A percentile compares a stretch with the other conserved stretches of the same genome.
phyloP scores from a whole-genome alignment of 2,888 invertebrate species.

The Steinernema scapterisci region DNA sequence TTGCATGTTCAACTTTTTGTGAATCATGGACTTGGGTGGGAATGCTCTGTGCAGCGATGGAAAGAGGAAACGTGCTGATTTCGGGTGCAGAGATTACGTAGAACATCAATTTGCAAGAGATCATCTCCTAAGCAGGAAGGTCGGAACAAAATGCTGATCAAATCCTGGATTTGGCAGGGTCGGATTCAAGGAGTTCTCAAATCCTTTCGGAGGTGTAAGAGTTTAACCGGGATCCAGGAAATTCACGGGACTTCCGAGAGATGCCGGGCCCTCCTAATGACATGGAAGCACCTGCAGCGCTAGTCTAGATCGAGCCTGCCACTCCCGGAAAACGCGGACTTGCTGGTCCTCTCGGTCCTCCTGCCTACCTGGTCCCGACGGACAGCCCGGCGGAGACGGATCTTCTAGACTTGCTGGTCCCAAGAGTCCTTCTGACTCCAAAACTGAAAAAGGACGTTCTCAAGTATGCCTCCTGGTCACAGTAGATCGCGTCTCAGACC shows the following conservation, averaged over 20 bases:
- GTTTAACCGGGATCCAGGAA: neutral
- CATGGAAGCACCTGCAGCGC: neutral
- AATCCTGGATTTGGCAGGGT: too few species aligned
- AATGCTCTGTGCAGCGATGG: too few species aligned
- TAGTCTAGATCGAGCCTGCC: neutral
- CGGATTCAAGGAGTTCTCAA: too few species aligned
- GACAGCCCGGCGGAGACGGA: conserved; percentile 36
- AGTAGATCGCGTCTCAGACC: too few species aligned
- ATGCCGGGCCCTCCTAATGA: neutral
- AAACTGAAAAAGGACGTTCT: conserved; percentile 43
- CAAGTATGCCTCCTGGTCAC: too few species aligned
- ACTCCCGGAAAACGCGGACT: conserved; percentile 13
- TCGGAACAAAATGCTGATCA: too few species aligned
- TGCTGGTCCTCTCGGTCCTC: neutral
- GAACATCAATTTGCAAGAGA: too few species aligned
- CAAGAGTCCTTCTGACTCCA: conserved; percentile 33
- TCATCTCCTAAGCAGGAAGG: too few species aligned
- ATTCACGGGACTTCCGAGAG: neutral
- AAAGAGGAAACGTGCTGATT: too few species aligned
- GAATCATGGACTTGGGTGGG: too few species aligned
- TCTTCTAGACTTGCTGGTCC: conserved; percentile 34
- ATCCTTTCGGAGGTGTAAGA: neutral
- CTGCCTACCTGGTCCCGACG: conserved; percentile 38
- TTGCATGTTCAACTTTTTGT: too few species aligned
- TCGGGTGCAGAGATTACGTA: too few species aligned